Percentiles rank a stretch among this genome's conserved stretches.
Conservation (phyloP, 2,888 invertebrate genomes). For the Axea sp. region DNA sequence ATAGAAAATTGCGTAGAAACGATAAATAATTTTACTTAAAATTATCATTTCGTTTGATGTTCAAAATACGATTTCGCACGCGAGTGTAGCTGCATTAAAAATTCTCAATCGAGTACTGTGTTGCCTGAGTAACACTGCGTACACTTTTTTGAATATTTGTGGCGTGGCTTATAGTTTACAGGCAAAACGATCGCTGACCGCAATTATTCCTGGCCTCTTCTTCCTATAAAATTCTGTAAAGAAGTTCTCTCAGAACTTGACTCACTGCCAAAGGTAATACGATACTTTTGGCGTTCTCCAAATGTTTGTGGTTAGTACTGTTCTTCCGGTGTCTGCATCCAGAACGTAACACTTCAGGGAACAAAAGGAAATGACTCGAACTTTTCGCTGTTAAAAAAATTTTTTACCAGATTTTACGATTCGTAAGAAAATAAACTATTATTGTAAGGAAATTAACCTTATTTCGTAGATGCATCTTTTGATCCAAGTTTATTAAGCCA, state of each 20-base stretch:
- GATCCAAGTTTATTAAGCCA: too few relatives aligned
- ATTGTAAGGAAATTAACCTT: constrained; percentile 4
- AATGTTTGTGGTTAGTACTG: constrained; percentile 56
- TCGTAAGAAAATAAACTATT: not conserved
- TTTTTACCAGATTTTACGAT: constrained; percentile 15
- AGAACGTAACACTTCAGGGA: constrained; percentile 32
- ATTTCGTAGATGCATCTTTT: too few relatives aligned
- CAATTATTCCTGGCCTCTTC: constrained; percentile 49
- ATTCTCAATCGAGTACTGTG: too few relatives aligned
- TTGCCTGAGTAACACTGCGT: too few relatives aligned
- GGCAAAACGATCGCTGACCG: constrained; percentile 38
- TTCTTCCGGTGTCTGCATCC: constrained; percentile 54
- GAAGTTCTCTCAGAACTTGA: constrained; percentile 57
- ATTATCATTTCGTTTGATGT: too few relatives aligned
- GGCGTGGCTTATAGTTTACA: constrained; percentile 9
- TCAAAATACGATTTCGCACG: too few relatives aligned
- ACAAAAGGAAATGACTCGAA: constrained; percentile 43
- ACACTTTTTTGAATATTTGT: constrained; percentile 31
- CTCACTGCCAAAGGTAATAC: constrained; percentile 64
- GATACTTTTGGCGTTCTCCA: constrained; percentile 64
- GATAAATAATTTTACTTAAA: too few relatives aligned
- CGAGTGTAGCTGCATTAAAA: too few relatives aligned
- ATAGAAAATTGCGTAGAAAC: too few relatives aligned
- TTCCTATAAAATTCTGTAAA: constrained; percentile 48
- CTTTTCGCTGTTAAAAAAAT: too few relatives aligned